Base-by-base conservation (phyloP, 2,113 vertebrate genomes). In the Alosa alosa region DNA sequence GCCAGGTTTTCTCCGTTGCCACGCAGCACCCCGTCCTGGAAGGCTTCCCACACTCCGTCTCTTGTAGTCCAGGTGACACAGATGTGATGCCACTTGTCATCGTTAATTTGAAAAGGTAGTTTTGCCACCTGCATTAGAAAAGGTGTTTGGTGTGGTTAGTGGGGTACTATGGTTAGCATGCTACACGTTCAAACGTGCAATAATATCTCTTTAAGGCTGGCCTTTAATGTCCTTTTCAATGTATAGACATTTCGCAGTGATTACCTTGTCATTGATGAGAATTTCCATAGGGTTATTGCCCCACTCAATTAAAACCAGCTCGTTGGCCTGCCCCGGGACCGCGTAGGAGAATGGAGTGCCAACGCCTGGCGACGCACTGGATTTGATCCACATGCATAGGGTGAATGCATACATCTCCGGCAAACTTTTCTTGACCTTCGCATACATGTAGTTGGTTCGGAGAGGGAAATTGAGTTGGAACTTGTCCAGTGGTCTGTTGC, bases 371-470 rank as follows among this genome's bases (percentile, higher is more conserved):
- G 97, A 98, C 0, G 98, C 97, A 4, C 94, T 98, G 88, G 98
- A 98, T 90, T 98, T 98, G 75, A 99, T 97, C 98, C 98, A 99
- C 96, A 99, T 97, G 92, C 97, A 97, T 88, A 98, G 94, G 0
- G 95, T 97, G 95, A 99, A 98, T 87, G 98, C 97, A 18, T 97
- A 99, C 98, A 99, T 99, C 94, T 99, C 98, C 0, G 98, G 98
- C 36, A 99, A 95, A 93, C 96, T 99, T 92, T 95, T 95, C 94
- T 97, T 97, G 93, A 97, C 97, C 94, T 98, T 99, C 90, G 97
- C 98, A 1, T 99, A 99, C 97, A 99, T 99, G 95, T 99, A 99
- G 95, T 99, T 99, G 90, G 98, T 99, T 87, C 98, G 95, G 90
- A 99, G 92, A 0, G 97, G 96, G 88, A 99, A 99, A 0, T 97